Conservation (phyloP, 2,113 vertebrate genomes). For the Haliaeetus leucogaster region DNA sequence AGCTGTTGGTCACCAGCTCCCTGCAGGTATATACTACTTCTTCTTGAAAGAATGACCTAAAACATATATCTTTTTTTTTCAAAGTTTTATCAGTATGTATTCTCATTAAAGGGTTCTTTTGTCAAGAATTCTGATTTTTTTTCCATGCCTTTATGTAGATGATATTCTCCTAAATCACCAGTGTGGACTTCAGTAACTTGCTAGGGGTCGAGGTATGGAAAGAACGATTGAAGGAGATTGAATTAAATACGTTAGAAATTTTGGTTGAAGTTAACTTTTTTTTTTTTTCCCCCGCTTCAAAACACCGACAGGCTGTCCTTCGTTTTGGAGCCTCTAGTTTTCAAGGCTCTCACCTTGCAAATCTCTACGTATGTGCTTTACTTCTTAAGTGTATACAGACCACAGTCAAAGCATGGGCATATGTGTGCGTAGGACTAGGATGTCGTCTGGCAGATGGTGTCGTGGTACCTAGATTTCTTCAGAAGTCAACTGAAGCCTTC, state of each 20-base stretch:
- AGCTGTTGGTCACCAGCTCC: not conserved
- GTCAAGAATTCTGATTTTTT: not conserved
- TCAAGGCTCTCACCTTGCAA: constrained; percentile 51
- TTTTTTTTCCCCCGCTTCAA: not conserved
- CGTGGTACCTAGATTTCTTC: constrained; percentile 11
- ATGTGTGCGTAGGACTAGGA: constrained; percentile 46
- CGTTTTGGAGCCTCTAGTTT: constrained; percentile 8
- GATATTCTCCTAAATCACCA: not conserved
- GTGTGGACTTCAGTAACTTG: not conserved
- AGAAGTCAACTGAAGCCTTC: constrained; percentile 35
- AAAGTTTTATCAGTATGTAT: not conserved
- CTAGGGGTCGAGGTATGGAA: not conserved
- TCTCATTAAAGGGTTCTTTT: not conserved
- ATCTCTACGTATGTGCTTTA: constrained; percentile 28
- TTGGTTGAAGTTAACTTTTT: not conserved
- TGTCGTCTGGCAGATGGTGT: constrained; percentile 52
- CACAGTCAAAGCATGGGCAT: constrained; percentile 40
- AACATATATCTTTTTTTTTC: not conserved
- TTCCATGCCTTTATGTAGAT: not conserved
- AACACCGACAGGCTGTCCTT: not conserved
- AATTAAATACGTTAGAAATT: not conserved
- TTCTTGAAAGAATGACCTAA: not conserved
- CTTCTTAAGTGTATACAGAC: constrained; percentile 27
- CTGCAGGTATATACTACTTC: not conserved
- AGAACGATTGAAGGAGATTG: not conserved